Percentiles rank a stretch among this genome's conserved stretches.
Conservation (phyloP, 2,888 invertebrate species). For the Apomyelois bistriatella region DNA sequence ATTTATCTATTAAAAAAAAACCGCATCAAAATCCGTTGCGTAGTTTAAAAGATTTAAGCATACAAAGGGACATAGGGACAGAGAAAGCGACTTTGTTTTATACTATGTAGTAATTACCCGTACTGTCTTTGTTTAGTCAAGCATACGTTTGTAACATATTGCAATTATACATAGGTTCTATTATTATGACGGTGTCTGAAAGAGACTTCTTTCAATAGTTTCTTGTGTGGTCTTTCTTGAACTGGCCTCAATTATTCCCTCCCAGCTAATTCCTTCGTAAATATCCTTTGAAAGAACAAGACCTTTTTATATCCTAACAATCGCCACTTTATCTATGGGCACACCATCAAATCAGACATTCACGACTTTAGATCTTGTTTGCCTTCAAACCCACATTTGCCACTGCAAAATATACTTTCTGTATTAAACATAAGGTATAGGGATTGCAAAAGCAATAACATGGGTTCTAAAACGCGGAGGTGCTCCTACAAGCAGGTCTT, state of each 20-base stretch:
- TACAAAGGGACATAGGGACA: too few species aligned
- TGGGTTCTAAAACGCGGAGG: constrained; percentile 68
- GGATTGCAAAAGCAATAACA: constrained; percentile 44
- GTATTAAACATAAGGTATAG: constrained; percentile 35
- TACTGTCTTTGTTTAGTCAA: too few species aligned
- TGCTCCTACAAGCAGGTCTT: constrained; percentile 72
- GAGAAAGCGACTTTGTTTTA: too few species aligned
- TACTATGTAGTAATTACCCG: too few species aligned
- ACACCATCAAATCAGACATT: constrained; percentile 60
- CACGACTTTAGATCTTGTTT: constrained; percentile 65
- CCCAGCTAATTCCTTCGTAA: constrained; percentile 11
- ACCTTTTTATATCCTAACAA: constrained; percentile 34
- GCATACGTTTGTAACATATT: too few species aligned
- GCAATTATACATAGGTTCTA: too few species aligned
- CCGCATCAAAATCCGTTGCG: too few species aligned
- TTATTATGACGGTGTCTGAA: too few species aligned
- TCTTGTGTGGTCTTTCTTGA: neutral
- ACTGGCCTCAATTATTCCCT: neutral
- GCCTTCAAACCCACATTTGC: constrained; percentile 51
- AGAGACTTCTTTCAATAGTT: too few species aligned
- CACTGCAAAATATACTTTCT: constrained; percentile 52
- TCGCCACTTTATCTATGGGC: constrained; percentile 41
- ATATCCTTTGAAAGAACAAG: constrained; percentile 18
- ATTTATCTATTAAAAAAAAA: too few species aligned
- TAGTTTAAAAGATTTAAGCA: too few species aligned